These are phyloP conservation scores for Lethocerus indicus DNA, from an alignment of 1,140 invertebrate genomes.

Conservation along the genomic window DNA sequence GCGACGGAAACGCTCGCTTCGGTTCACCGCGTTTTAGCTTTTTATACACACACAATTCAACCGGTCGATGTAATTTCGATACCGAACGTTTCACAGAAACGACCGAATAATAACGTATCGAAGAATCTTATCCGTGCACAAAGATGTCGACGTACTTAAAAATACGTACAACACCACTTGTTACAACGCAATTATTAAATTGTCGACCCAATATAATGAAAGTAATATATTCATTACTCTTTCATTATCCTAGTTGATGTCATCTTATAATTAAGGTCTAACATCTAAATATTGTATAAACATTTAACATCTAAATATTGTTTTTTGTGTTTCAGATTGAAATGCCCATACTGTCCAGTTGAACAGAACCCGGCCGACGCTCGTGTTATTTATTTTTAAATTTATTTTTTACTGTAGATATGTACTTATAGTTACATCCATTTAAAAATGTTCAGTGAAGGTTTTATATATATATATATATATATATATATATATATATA, in stretches of 20 bases:
- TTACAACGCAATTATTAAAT: too few species aligned
- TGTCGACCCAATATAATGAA: too few species aligned
- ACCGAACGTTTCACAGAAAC: too few species aligned
- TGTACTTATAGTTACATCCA: background rate
- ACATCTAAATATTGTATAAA: background rate
- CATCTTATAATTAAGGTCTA: background rate
- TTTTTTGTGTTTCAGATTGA: conserved; percentile 53
- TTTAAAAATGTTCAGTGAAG: background rate
- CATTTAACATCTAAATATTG: conserved; percentile 12
- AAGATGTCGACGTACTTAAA: too few species aligned
- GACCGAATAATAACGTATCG: too few species aligned
- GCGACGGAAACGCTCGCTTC: too few species aligned
- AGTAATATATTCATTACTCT: background rate
- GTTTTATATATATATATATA: background rate
- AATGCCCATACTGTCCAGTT: conserved; percentile 96
- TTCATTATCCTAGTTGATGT: background rate
- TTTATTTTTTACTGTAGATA: background rate
- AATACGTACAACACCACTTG: too few species aligned
- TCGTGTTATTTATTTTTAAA: conserved; percentile 77
- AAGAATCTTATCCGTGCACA: too few species aligned
- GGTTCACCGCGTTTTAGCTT: too few species aligned
- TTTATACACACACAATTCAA: too few species aligned
- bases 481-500: background rate
- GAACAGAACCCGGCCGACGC: conserved; percentile 90
- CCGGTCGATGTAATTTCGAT: too few species aligned